Evolutionary conservation across 2,113 vertebrate species (phyloP).

Genomic region (Upupa epops): DNA sequence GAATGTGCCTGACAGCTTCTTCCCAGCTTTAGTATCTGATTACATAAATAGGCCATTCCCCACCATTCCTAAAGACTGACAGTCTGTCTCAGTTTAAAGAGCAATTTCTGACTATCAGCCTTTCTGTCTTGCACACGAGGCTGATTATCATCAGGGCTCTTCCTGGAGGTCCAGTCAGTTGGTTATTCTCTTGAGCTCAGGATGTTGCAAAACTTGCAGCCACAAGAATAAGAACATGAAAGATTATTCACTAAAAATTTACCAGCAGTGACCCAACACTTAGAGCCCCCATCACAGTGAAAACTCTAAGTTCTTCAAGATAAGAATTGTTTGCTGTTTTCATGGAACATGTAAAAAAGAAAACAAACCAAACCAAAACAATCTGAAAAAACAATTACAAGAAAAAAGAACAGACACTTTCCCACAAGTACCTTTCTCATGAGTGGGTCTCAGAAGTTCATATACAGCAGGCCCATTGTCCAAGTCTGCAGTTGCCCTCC

Average conservation of each 20-base stretch:
- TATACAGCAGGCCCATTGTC: background rate
- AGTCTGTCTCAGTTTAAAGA: conserved; percentile 80
- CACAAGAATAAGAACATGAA: background rate
- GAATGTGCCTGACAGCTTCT: conserved; percentile 82
- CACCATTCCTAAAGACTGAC: conserved; percentile 79
- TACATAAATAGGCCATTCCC: conserved; percentile 81
- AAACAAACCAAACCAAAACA: background rate
- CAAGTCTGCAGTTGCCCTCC: background rate
- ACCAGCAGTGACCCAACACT: background rate
- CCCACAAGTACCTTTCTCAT: background rate
- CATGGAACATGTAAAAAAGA: background rate
- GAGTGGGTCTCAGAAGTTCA: background rate
- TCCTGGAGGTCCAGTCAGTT: conserved; percentile 74
- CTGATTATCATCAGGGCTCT: conserved; percentile 78
- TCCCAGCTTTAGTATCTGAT: conserved; percentile 81
- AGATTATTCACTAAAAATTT: conserved; percentile 3
- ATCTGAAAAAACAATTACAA: background rate
- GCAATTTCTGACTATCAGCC: conserved; percentile 77
- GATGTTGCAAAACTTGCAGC: background rate
- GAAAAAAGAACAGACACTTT: background rate
- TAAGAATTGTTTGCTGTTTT: background rate
- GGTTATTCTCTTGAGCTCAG: conserved; percentile 21
- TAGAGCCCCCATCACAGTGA: background rate
- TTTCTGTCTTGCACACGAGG: conserved; percentile 72
- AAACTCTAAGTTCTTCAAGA: background rate